Evolutionary conservation across 2,797 vertebrate species (phyloP).

Genomic region (Picus viridis): DNA sequence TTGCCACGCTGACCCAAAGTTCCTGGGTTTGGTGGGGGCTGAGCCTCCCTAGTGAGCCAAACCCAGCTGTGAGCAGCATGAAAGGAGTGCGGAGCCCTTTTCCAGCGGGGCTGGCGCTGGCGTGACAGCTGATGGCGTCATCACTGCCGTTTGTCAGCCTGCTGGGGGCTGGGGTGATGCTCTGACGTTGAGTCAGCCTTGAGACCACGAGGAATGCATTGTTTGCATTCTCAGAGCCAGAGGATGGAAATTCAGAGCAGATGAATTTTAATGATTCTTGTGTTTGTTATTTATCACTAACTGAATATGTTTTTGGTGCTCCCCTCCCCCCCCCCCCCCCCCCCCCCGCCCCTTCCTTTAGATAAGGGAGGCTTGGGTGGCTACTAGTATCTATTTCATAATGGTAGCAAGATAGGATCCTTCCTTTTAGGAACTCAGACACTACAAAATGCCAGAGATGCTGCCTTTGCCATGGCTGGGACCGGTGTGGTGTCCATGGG

Average conservation of each 20-base stretch:
- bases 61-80: neutral
- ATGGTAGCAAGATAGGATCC: neutral
- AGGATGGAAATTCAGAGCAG: neutral
- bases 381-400: neutral
- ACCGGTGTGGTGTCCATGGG: neutral
- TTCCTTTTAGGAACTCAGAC: neutral
- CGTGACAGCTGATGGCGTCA: fast-evolving
- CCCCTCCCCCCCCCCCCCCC: too few relatives aligned
- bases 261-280: constrained; percentile 11
- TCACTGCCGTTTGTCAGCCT: neutral
- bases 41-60: neutral
- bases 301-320: neutral
- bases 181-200: fast-evolving
- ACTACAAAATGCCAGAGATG: neutral
- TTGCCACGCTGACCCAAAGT: neutral
- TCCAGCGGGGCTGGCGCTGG: fast-evolving
- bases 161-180: neutral
- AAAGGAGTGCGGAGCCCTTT: neutral
- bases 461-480: neutral
- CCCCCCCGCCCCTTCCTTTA: neutral
- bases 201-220: neutral
- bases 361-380: neutral
- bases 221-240: neutral
- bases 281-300: constrained; percentile 15
- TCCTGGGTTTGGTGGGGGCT: neutral